A percentile compares a stretch with the other conserved stretches of the same genome.
phyloP scores from a whole-genome alignment of 2,113 vertebrate species.

The Lophochroa leadbeateri region DNA sequence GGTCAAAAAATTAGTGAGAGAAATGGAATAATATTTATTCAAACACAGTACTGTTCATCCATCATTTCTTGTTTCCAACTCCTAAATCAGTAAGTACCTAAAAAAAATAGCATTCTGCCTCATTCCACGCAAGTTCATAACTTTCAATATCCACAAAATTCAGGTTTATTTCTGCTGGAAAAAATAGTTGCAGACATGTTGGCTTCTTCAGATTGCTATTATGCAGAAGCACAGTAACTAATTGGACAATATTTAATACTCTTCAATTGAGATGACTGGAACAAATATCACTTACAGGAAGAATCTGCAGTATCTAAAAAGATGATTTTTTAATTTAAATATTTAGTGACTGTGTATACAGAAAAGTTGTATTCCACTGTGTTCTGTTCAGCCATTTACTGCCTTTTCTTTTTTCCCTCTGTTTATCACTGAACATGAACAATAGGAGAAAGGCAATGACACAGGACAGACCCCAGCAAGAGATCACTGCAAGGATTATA shows the following conservation, averaged over 20 bases:
- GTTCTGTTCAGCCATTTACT: neutral
- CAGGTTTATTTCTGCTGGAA: neutral
- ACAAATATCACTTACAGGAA: neutral
- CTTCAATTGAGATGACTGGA: neutral
- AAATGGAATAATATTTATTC: neutral
- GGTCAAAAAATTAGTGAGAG: neutral
- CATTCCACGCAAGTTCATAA: neutral
- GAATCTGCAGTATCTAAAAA: neutral
- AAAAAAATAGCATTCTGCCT: neutral
- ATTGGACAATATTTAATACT: neutral
- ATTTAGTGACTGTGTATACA: neutral
- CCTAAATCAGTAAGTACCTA: neutral
- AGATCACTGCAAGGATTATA: neutral
- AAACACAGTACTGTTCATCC: neutral
- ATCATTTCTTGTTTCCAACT: neutral
- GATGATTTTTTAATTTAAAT: neutral
- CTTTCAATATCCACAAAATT: neutral
- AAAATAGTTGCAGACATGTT: neutral
- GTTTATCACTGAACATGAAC: accelerated
- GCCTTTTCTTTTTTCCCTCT: neutral
- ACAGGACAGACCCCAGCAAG: accelerated
- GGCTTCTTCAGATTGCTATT: neutral
- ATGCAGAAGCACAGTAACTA: neutral
- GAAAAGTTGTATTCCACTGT: neutral
- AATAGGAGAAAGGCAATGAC: neutral